phyloP scores from a whole-genome alignment of 2,797 vertebrate genomes.

The Gallirallus australis region DNA sequence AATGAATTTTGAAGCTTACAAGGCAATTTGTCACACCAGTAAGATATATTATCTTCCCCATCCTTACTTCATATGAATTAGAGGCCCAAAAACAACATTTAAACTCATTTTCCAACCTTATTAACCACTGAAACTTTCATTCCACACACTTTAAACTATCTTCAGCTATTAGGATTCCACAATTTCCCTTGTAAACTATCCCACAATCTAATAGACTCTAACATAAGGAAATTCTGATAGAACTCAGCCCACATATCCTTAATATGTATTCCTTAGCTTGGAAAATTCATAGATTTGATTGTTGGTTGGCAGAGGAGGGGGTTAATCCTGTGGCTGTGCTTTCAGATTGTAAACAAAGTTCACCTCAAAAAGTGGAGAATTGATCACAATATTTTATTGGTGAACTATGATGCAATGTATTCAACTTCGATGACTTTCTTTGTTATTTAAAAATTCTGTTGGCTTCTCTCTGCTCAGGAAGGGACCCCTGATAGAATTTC shows the following conservation, averaged over 20 bases:
- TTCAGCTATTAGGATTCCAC: not conserved
- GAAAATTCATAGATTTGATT: not conserved
- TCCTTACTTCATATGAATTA: not conserved
- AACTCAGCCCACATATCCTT: constrained; percentile 18
- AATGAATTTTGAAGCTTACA: not conserved
- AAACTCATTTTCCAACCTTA: not conserved
- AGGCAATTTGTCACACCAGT: not conserved
- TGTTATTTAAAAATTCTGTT: not conserved
- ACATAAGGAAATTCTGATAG: not conserved
- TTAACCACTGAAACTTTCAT: not conserved
- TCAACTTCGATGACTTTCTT: not conserved
- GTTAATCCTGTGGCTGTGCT: not conserved
- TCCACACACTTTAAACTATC: not conserved
- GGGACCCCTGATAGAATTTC: not conserved
- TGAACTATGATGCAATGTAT: not conserved
- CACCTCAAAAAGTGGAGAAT: not conserved
- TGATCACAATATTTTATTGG: not conserved
- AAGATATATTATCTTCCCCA: not conserved
- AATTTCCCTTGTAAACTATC: constrained; percentile 5
- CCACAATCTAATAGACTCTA: not conserved
- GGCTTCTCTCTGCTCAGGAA: not conserved
- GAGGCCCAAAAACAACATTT: not conserved
- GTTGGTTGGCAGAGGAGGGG: not conserved
- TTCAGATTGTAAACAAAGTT: constrained; percentile 8
- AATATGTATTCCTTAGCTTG: not conserved